phyloP scores from a whole-genome alignment of 2,113 vertebrate genomes.

The Ochotona princeps region DNA sequence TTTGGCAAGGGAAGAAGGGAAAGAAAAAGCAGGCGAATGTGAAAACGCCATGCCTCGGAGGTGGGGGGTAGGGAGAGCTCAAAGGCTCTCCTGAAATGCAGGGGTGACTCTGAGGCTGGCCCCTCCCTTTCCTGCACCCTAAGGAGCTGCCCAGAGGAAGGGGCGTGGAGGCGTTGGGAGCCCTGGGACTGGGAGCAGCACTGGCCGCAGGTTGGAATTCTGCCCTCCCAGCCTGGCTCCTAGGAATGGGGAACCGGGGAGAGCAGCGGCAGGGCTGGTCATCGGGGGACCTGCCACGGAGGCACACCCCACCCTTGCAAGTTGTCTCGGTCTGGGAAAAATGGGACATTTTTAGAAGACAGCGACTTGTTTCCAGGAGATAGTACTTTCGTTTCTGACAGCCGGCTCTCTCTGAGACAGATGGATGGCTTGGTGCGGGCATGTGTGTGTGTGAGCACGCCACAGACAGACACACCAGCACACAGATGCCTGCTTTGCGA shows the following conservation, averaged over 20 bases:
- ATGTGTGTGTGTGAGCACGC: background rate
- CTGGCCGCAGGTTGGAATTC: conserved; percentile 73
- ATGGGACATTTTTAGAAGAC: conserved; percentile 76
- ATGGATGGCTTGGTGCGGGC: conserved; percentile 69
- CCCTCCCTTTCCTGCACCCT: conserved; percentile 85
- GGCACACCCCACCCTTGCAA: conserved; percentile 60
- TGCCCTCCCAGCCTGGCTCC: conserved; percentile 25
- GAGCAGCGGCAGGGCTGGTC: background rate
- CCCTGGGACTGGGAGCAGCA: background rate
- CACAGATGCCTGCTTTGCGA: background rate
- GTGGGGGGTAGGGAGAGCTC: conserved; percentile 83
- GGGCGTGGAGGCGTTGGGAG: conserved; percentile 36
- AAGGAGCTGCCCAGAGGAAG: conserved; percentile 26
- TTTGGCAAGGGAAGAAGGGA: conserved; percentile 87
- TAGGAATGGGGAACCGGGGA: background rate
- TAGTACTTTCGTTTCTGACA: conserved; percentile 79
- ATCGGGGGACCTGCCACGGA: background rate
- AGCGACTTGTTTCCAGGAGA: conserved; percentile 71
- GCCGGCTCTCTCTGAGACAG: conserved; percentile 73
- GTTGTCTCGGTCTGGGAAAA: conserved; percentile 70
- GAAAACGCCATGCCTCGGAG: conserved; percentile 84
- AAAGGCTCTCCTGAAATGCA: conserved; percentile 89
- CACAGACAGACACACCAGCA: background rate
- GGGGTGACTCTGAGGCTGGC: conserved; percentile 89
- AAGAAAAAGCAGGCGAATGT: conserved; percentile 81